Base-by-base conservation (phyloP, 2,113 vertebrate species). In the Agelaius phoeniceus region DNA sequence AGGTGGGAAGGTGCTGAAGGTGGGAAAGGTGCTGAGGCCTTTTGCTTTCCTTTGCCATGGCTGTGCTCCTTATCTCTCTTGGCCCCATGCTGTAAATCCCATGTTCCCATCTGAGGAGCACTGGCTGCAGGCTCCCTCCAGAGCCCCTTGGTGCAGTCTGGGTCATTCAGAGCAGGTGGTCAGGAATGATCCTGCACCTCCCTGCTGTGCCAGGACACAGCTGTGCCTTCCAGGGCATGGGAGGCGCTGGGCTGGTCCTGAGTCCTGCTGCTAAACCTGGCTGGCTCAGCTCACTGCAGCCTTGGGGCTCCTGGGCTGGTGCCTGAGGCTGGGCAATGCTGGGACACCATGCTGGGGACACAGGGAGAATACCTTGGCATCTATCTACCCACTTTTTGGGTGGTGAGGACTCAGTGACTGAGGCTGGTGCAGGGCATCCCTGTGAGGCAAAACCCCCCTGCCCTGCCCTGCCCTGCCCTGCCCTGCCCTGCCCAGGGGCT, bases 11-110 rank as follows among this genome's bases (percentile, higher is more conserved):
- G 24, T 20, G 77, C 39, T 93, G 92, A 61, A 79, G 80, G n/a
- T 18, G 43, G 57, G 73, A 88, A 39, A 68, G 51, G 6, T 85
- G 77, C 54, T 88, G 95, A 90, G n/a, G 33, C 80, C 31, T 49
- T 48, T 85, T 95, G 77, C 44, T 92, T 78, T 93, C 44, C 22
- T 82, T 95, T 66, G 39, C 91, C 74, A 76, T 94, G 66, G 84
- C 23, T 2, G 76, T 62, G 35, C 2, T 86, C 39, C 65, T 65
- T 33, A 67, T 65, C 31, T 65, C 30, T 62, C 49, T 30, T 61
- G 84, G 82, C 31, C 65, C 68, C 92, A 87, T 94, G 88, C 30
- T 87, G 84, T 39, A 80, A 95, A 41, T 84, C 68, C 90, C 86
- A 18, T 3, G 48, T 27, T 92, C 79, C 66, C 75, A 93, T 88